Evolutionary conservation across 2,888 invertebrate species (phyloP).

Genomic region (Hydriomena furcata): DNA sequence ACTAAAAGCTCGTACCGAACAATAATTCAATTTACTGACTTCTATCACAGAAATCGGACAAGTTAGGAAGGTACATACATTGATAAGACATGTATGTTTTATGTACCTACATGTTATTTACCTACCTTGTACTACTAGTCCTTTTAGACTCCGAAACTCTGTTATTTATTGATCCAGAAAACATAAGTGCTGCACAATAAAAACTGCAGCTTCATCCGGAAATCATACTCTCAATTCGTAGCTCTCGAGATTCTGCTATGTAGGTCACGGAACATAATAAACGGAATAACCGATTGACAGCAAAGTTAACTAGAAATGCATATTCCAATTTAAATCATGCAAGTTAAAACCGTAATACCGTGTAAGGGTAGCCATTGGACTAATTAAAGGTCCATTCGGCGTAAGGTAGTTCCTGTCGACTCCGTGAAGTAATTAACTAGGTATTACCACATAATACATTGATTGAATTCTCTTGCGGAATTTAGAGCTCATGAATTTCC

Average conservation of each 20-base stretch:
- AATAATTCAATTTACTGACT: not conserved
- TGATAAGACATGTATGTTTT: too few relatives aligned
- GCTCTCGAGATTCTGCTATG: constrained; percentile 1
- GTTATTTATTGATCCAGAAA: too few relatives aligned
- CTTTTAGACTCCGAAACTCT: too few relatives aligned
- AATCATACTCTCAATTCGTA: constrained; percentile 9
- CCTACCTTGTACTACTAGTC: too few relatives aligned
- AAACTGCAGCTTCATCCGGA: constrained; percentile 3
- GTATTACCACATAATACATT: not conserved
- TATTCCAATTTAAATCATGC: constrained; percentile 26
- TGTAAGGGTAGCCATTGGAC: constrained; percentile 24
- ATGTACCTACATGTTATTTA: too few relatives aligned
- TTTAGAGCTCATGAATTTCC: not conserved
- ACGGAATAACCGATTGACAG: constrained; percentile 11
- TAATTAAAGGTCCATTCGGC: constrained; percentile 29
- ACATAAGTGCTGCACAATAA: too few relatives aligned
- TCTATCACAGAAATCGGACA: too few relatives aligned
- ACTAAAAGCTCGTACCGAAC: constrained; percentile 5
- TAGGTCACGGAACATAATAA: constrained; percentile 13
- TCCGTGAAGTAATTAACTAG: constrained; percentile 10
- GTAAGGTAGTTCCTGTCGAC: constrained; percentile 9
- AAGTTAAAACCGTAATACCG: constrained; percentile 22
- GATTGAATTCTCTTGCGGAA: constrained; percentile 4
- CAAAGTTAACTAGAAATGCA: constrained; percentile 7
- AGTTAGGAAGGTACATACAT: too few relatives aligned